Percentiles rank a stretch among this genome's conserved stretches.
phyloP scores from a whole-genome alignment of 1,140 invertebrate genomes.

The Cataglyphis hispanica region DNA sequence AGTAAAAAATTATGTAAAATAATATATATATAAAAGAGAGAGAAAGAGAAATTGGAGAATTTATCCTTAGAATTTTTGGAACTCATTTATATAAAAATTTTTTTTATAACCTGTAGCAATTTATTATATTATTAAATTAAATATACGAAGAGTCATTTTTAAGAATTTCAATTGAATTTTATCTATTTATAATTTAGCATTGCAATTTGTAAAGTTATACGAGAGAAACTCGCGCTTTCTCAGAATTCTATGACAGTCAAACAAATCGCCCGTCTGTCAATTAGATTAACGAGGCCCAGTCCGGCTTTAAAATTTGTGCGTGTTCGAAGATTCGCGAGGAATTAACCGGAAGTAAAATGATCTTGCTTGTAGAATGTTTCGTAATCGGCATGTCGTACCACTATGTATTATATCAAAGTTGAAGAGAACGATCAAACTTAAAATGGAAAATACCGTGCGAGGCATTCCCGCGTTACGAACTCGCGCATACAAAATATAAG shows the following conservation, averaged over 20 bases:
- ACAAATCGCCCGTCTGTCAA: conserved; percentile 4
- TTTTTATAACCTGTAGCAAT: background rate
- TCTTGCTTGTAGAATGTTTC: conserved; percentile 26
- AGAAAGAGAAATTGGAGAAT: too few species aligned
- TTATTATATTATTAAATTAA: background rate
- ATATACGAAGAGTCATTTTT: background rate
- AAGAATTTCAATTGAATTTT: background rate
- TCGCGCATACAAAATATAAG: conserved; percentile 19
- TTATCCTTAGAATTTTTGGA: background rate
- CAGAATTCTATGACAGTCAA: background rate
- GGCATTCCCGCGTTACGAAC: conserved; percentile 19
- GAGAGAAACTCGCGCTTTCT: conserved; percentile 15
- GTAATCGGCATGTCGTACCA: conserved; percentile 37
- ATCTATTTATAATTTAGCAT: background rate
- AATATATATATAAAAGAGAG: too few species aligned
- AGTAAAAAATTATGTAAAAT: background rate
- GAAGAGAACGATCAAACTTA: conserved; percentile 14
- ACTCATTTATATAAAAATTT: background rate
- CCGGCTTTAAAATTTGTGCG: conserved; percentile 28
- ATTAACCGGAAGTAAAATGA: conserved; percentile 65
- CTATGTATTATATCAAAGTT: conserved; percentile 24
- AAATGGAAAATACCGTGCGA: conserved; percentile 42
- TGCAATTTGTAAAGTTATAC: background rate
- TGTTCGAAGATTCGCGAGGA: background rate
- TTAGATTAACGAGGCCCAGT: conserved; percentile 2